These are phyloP conservation scores for Tuta absoluta DNA, from an alignment of 2,888 invertebrate genomes.

Conservation along the genomic window DNA sequence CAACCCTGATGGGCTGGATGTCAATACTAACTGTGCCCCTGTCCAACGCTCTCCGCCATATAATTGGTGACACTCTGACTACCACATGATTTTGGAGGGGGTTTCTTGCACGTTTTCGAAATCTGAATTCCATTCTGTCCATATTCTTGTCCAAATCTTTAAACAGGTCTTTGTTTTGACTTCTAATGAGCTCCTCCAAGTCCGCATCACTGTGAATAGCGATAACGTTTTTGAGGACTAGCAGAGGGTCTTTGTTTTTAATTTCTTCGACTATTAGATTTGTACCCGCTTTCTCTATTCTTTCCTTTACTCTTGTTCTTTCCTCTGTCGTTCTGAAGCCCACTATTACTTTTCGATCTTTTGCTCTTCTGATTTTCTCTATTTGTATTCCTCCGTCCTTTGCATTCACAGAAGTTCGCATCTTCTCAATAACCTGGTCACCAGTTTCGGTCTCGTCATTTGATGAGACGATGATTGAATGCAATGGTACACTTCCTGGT, in stretches of 20 bases:
- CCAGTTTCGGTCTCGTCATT: conserved; percentile 11
- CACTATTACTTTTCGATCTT: conserved; percentile 31
- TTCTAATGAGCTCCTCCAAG: not conserved
- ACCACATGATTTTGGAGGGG: not conserved
- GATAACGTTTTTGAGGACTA: conserved; percentile 24
- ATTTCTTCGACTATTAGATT: too few relatives aligned
- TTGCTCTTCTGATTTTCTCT: conserved; percentile 29
- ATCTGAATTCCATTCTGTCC: not conserved
- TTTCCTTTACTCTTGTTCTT: not conserved
- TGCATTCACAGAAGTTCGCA: conserved; percentile 23
- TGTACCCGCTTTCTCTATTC: not conserved
- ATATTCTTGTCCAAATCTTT: not conserved
- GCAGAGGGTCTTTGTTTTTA: conserved; percentile 30
- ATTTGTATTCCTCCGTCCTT: conserved; percentile 25
- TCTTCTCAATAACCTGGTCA: conserved; percentile 14
- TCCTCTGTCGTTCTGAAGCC: conserved; percentile 26
- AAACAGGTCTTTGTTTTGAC: not conserved
- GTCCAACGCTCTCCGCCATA: not conserved
- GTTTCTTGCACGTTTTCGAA: not conserved
- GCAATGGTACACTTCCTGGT: not conserved
- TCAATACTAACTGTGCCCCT: not conserved
- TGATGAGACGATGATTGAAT: too few relatives aligned
- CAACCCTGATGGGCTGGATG: not conserved
- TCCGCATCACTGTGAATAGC: not conserved
- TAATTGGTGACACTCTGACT: not conserved